These are phyloP conservation scores for Pasiphila rectangulata DNA, from an alignment of 2,888 invertebrate genomes.

Conservation along the genomic window DNA sequence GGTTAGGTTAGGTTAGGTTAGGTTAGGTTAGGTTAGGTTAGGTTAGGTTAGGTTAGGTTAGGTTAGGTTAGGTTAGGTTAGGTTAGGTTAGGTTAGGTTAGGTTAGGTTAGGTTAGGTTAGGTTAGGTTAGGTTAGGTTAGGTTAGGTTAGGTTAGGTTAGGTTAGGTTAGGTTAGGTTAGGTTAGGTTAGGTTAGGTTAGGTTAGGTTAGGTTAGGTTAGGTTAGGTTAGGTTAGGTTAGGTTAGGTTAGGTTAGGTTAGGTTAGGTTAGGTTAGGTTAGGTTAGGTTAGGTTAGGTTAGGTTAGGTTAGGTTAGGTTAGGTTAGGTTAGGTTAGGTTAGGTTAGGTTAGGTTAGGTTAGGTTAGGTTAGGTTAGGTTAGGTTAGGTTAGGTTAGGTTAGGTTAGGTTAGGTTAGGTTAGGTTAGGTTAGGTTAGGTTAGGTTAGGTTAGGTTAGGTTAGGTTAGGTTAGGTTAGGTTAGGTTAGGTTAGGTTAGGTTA, in stretches of 20 bases:
- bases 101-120: background rate
- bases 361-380: background rate
- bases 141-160: background rate
- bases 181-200: background rate
- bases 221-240: background rate
- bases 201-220: background rate
- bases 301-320: background rate
- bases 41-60: background rate
- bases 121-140: background rate
- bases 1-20: background rate
- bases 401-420: background rate
- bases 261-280: background rate
- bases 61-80: background rate
- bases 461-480: background rate
- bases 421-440: background rate
- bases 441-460: background rate
- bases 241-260: background rate
- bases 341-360: background rate
- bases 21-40: background rate
- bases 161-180: background rate
- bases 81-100: background rate
- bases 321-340: background rate
- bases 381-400: background rate
- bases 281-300: background rate
- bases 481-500: background rate